These are phyloP conservation scores for Psittacula derbiana DNA, from an alignment of 2,797 vertebrate genomes.

Conservation along the genomic window DNA sequence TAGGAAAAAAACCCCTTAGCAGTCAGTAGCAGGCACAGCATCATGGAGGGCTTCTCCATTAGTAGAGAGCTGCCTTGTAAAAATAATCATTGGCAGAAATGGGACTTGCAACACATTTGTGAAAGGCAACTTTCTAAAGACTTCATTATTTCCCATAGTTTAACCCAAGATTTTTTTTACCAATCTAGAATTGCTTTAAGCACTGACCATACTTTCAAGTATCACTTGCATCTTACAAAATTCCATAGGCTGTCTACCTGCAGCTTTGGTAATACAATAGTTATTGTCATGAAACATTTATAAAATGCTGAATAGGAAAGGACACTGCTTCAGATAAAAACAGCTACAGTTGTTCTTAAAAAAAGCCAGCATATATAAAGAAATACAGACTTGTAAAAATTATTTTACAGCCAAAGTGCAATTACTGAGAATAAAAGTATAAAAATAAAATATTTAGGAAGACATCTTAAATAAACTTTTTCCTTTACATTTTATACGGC, in stretches of 20 bases:
- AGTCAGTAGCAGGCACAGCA: constrained; percentile 30
- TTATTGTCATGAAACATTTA: not conserved
- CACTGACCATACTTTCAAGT: not conserved
- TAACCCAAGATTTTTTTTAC: not conserved
- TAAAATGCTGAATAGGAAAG: not conserved
- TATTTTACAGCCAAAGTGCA: not conserved
- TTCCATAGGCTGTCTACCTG: not conserved
- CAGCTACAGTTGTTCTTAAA: not conserved
- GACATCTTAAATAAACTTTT: not conserved
- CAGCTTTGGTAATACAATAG: not conserved
- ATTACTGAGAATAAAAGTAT: not conserved
- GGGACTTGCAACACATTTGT: not conserved
- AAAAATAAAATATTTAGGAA: not conserved
- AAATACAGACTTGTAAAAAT: not conserved
- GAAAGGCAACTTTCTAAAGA: not conserved
- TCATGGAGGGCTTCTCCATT: constrained; percentile 14
- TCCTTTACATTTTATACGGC: not conserved
- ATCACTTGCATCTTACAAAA: not conserved
- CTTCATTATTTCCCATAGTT: not conserved
- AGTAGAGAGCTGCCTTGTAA: not conserved
- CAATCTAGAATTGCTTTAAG: not conserved
- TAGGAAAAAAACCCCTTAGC: constrained; percentile 25
- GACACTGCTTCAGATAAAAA: not conserved
- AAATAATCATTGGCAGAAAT: constrained; percentile 31
- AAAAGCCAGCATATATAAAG: not conserved